Conservation (phyloP, 2,888 invertebrate species). For the Conomelus anceps region DNA sequence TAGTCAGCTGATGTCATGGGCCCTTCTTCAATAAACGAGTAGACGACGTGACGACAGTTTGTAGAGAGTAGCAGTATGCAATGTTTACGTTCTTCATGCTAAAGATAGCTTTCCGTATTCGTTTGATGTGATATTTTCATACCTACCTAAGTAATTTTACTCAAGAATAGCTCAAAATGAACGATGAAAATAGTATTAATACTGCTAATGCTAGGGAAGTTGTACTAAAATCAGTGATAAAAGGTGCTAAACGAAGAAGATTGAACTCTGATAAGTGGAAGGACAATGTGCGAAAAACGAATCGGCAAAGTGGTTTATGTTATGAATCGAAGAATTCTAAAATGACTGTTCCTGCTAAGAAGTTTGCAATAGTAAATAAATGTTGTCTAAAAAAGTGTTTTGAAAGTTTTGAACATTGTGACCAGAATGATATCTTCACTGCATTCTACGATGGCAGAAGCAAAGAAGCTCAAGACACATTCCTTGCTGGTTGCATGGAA, state of each 20-base stretch:
- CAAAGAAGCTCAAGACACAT: slow-evolving; percentile 13
- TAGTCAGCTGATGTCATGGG: neutral
- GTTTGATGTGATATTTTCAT: neutral
- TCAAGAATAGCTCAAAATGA: neutral
- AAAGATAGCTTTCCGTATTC: no score
- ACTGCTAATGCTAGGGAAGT: neutral
- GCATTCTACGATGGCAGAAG: neutral
- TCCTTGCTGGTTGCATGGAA: slow-evolving; percentile 3
- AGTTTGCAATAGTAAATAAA: neutral
- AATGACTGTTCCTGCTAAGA: neutral
- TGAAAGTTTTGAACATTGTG: neutral
- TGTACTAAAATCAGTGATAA: neutral
- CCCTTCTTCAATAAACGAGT: neutral
- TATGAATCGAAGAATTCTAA: neutral
- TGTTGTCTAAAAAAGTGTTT: neutral
- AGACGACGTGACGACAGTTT: no score
- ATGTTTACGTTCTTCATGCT: no score
- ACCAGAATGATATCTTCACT: slow-evolving; percentile 8
- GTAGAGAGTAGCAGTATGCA: neutral
- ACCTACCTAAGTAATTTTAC: neutral
- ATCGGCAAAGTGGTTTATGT: neutral
- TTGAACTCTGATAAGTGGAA: neutral
- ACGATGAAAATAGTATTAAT: neutral
- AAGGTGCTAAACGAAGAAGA: neutral
- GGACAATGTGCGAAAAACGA: neutral